phyloP scores from a whole-genome alignment of 2,888 invertebrate genomes.

The Platycheirus albimanus region DNA sequence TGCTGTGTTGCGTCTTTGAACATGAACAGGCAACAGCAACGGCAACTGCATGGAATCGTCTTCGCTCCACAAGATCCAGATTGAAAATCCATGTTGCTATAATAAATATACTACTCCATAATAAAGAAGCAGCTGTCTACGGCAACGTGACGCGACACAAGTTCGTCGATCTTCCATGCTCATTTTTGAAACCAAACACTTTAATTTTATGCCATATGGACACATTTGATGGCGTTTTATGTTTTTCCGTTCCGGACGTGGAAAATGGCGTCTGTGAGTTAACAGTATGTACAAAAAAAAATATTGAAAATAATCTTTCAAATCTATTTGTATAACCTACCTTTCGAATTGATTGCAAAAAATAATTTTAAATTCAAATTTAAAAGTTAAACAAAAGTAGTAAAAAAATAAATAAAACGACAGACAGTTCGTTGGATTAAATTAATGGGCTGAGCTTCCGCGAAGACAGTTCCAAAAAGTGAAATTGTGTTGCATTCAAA shows the following conservation, averaged over 20 bases:
- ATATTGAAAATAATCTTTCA: background rate
- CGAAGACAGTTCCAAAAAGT: slow-evolving; percentile 59
- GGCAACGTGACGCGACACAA: no score
- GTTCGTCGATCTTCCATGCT: slow-evolving; percentile 42
- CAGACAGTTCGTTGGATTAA: slow-evolving; percentile 6
- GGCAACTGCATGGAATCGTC: background rate
- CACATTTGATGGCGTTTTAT: slow-evolving; percentile 49
- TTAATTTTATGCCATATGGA: slow-evolving; percentile 67
- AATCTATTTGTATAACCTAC: no score
- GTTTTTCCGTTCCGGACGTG: slow-evolving; percentile 62
- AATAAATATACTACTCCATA: background rate
- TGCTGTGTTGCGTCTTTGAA: slow-evolving; percentile 8
- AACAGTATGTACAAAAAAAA: slow-evolving; percentile 11
- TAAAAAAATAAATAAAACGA: no score
- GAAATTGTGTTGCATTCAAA: slow-evolving; percentile 58
- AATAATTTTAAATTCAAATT: slow-evolving; percentile 62
- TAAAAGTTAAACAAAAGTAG: background rate
- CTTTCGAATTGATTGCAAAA: slow-evolving; percentile 38
- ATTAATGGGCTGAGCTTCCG: slow-evolving; percentile 67
- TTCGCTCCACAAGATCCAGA: slow-evolving; percentile 48
- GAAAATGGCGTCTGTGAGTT: slow-evolving; percentile 42
- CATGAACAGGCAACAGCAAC: no score
- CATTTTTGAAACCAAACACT: slow-evolving; percentile 42
- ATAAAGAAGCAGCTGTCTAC: no score
- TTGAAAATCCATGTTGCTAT: slow-evolving; percentile 49